Percentiles rank a stretch among this genome's conserved stretches.
Conservation (phyloP, 92 coral and sea anemone species). For the Palythoa caribaeorum region DNA sequence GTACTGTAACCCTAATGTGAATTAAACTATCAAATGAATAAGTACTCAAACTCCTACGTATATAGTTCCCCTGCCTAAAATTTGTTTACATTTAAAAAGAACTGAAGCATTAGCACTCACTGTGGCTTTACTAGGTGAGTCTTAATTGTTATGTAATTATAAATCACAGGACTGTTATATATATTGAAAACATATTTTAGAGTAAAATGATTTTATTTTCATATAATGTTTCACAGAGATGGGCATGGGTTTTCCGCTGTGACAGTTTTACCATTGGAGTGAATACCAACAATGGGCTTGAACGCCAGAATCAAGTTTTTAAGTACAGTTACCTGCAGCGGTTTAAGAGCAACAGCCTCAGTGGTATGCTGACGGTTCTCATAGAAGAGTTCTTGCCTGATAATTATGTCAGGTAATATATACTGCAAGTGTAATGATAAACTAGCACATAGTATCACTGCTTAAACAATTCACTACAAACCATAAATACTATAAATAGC, state of each 20-base stretch:
- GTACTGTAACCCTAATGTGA: no score
- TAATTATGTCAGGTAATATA: constrained; percentile 65
- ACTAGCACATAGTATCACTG: not conserved
- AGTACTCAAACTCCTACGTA: no score
- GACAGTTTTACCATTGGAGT: constrained; percentile 61
- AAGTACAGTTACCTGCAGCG: constrained; percentile 64
- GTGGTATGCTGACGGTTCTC: constrained; percentile 66
- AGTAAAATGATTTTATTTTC: not conserved
- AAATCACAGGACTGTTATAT: not conserved
- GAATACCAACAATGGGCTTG: constrained; percentile 77
- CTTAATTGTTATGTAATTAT: no score
- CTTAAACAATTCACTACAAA: not conserved
- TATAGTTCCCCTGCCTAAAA: no score
- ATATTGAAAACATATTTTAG: not conserved
- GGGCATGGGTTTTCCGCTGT: constrained; percentile 71
- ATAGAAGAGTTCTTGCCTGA: constrained; percentile 76
- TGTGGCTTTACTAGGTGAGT: no score
- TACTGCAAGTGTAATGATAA: no score
- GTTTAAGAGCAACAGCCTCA: constrained; percentile 53
- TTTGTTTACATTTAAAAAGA: no score
- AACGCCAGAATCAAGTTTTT: constrained; percentile 68
- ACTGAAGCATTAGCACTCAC: no score
- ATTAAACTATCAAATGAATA: no score
- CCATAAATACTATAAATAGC: not conserved
- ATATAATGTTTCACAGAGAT: constrained; percentile 51